These are phyloP conservation scores for Tupaia tana DNA, from an alignment of 2,113 vertebrate species.

Conservation along the genomic window DNA sequence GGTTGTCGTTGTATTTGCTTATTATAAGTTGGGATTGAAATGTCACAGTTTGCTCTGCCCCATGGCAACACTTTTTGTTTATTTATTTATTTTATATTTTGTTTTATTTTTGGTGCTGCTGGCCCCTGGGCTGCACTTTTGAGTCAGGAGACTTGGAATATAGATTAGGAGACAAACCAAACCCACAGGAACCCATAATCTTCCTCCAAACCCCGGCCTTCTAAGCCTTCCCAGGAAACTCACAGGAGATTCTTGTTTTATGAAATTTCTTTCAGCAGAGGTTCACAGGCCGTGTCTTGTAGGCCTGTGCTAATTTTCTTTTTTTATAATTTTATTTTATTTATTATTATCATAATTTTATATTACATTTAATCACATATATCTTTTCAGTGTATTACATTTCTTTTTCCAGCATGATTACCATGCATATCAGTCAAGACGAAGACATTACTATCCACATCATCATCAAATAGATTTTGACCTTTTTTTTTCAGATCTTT, in stretches of 20 bases:
- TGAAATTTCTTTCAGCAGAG: not conserved
- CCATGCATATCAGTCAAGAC: too few relatives aligned
- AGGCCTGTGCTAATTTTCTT: not conserved
- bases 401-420: too few relatives aligned
- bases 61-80: not conserved
- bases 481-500: too few relatives aligned
- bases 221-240: not conserved
- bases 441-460: too few relatives aligned
- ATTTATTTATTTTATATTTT: too few relatives aligned
- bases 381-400: too few relatives aligned
- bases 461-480: too few relatives aligned
- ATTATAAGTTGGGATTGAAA: not conserved
- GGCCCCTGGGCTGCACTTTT: not conserved
- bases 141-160: too few relatives aligned
- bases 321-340: not conserved
- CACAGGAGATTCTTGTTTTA: not conserved
- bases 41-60: not conserved
- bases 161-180: not conserved
- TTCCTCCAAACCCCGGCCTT: not conserved
- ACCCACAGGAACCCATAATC: not conserved
- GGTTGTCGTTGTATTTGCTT: not conserved
- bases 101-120: not conserved
- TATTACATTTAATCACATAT: too few relatives aligned
- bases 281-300: too few relatives aligned
- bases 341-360: too few relatives aligned